phyloP scores from a whole-genome alignment of 2,797 vertebrate genomes.

The Cheirogaleus major region DNA sequence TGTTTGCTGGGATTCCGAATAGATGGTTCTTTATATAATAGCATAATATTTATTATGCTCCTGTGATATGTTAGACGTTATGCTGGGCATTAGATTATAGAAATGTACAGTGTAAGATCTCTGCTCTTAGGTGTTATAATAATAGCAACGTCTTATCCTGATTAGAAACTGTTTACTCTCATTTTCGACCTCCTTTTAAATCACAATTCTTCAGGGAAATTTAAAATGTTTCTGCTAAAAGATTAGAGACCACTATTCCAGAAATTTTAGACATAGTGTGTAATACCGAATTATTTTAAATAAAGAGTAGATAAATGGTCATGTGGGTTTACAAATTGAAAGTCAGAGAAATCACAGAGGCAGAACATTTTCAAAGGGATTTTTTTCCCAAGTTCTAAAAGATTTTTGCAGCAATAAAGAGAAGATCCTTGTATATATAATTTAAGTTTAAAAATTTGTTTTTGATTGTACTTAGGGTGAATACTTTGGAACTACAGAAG shows the following conservation, averaged over 20 bases:
- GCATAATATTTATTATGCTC: not conserved
- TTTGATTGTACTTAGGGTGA: constrained; percentile 90
- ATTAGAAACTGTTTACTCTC: not conserved
- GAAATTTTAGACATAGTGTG: not conserved
- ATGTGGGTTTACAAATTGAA: constrained; percentile 19
- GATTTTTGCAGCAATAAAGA: constrained; percentile 33
- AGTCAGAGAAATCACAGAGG: constrained; percentile 23
- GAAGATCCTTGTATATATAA: not conserved
- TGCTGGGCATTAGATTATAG: not conserved
- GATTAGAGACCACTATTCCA: not conserved
- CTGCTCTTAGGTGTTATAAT: not conserved
- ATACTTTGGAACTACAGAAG: constrained; percentile 97
- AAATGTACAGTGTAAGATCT: not conserved
- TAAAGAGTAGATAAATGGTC: not conserved
- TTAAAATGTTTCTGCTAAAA: constrained; percentile 29
- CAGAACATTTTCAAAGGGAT: constrained; percentile 27
- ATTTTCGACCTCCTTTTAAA: not conserved
- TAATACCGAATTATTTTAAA: constrained; percentile 50
- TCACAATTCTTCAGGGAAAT: not conserved
- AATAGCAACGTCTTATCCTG: not conserved
- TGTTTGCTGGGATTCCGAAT: constrained; percentile 15
- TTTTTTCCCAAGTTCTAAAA: not conserved
- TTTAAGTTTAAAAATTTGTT: not conserved
- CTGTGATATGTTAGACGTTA: not conserved
- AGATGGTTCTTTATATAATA: not conserved